Evolutionary conservation across 1,140 invertebrate species (phyloP).

Genomic region (Oscheius sp.): DNA sequence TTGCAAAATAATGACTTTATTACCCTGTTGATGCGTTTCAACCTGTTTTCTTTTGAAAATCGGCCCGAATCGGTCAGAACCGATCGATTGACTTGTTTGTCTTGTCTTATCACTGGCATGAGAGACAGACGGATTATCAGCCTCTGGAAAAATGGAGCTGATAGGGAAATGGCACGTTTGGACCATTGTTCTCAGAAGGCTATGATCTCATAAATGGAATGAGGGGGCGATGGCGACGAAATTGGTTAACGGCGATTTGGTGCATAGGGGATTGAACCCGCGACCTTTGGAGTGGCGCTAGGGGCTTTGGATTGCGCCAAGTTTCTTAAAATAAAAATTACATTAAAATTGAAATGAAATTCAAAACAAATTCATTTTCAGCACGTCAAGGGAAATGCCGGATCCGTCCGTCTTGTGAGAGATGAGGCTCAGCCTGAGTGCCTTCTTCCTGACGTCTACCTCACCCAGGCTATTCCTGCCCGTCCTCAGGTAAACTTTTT

Average conservation of each 20-base stretch:
- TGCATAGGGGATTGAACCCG: too few species aligned
- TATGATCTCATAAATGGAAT: too few species aligned
- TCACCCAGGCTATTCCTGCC: slow-evolving; percentile 56
- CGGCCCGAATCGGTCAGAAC: not conserved
- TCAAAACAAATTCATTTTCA: slow-evolving; percentile 24
- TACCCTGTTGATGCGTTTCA: not conserved
- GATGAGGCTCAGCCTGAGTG: slow-evolving; percentile 56
- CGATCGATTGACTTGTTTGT: not conserved
- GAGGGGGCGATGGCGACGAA: too few species aligned
- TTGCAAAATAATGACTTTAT: not conserved
- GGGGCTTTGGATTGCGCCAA: not conserved
- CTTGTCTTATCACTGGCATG: not conserved
- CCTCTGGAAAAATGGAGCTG: too few species aligned
- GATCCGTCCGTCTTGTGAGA: slow-evolving; percentile 53
- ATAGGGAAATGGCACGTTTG: too few species aligned
- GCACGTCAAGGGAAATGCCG: slow-evolving; percentile 52
- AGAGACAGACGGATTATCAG: too few species aligned
- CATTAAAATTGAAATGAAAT: slow-evolving; percentile 11
- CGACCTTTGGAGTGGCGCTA: not conserved
- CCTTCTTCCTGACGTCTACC: slow-evolving; percentile 54
- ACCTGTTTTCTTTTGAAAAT: not conserved
- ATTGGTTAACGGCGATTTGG: too few species aligned
- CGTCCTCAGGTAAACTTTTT: slow-evolving; percentile 37
- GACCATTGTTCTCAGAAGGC: too few species aligned
- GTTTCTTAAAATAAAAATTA: slow-evolving; percentile 12